A percentile compares a stretch with the other conserved stretches of the same genome.
Conservation (phyloP, 2,797 vertebrate species). For the Protonibea diacanthus region DNA sequence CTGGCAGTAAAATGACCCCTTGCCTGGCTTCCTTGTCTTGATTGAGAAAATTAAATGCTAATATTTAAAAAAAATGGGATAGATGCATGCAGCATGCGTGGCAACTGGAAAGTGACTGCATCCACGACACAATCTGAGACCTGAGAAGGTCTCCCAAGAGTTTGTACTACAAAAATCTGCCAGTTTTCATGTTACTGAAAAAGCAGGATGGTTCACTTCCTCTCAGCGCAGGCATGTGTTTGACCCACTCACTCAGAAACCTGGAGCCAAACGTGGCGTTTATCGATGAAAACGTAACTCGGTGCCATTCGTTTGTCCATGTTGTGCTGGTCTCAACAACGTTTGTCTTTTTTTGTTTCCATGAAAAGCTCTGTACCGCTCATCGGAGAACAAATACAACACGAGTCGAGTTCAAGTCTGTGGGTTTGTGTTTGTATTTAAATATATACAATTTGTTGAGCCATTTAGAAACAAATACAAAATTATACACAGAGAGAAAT, state of each 20-base stretch:
- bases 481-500: neutral
- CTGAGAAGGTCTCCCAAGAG: neutral
- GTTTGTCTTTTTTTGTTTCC: neutral
- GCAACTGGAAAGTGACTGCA: conserved; percentile 15
- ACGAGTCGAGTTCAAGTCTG: conserved; percentile 21
- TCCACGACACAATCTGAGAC: neutral
- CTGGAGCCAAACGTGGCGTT: neutral
- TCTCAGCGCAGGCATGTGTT: conserved; percentile 11
- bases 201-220: neutral
- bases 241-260: conserved; percentile 6
- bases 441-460: conserved; percentile 50
- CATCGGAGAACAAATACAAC: conserved; percentile 1
- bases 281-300: conserved; percentile 5
- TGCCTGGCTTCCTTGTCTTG: neutral
- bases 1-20: neutral
- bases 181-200: neutral
- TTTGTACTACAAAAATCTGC: neutral
- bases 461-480: conserved; percentile 27
- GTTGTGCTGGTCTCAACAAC: conserved; percentile 8
- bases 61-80: neutral
- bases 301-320: conserved; percentile 16
- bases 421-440: conserved; percentile 50
- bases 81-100: conserved; percentile 37
- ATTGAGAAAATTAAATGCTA: neutral
- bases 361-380: conserved; percentile 26